These are phyloP conservation scores for Tachina fera DNA, from an alignment of 2,888 invertebrate species.

Conservation along the genomic window DNA sequence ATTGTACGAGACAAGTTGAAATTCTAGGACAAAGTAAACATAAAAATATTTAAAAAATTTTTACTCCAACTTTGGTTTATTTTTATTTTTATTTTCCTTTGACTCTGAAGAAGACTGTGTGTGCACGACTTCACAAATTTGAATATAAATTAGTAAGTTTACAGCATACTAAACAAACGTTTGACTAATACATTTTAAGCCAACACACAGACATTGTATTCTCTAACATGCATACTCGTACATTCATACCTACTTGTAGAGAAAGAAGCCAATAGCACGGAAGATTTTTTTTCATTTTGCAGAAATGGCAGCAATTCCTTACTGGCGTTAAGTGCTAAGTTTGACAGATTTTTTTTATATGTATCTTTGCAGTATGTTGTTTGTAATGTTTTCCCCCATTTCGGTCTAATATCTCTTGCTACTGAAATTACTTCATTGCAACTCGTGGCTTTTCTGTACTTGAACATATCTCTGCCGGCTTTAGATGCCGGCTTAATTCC, in stretches of 20 bases:
- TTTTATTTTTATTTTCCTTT: constrained; percentile 3
- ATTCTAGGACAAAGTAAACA: constrained; percentile 25
- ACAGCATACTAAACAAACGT: constrained; percentile 65
- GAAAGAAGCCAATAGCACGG: not conserved
- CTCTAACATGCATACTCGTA: too few species aligned
- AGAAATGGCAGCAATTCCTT: constrained; percentile 24
- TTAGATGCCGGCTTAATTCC: constrained; percentile 55
- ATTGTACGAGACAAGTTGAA: constrained; percentile 49
- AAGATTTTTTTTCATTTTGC: not conserved
- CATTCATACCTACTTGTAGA: not conserved
- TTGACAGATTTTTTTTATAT: constrained; percentile 27
- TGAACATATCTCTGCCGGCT: constrained; percentile 13
- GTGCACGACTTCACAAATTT: constrained; percentile 70
- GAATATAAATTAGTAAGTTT: constrained; percentile 70
- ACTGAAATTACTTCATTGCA: constrained; percentile 28
- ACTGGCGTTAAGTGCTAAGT: constrained; percentile 48
- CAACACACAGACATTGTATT: constrained; percentile 8
- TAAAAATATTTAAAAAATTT: constrained; percentile 13
- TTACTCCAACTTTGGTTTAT: constrained; percentile 6
- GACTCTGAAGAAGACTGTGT: constrained; percentile 26
- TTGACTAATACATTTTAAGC: constrained; percentile 39
- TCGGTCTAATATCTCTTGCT: constrained; percentile 11
- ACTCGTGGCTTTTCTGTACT: not conserved
- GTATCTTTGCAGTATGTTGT: not conserved
- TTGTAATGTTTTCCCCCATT: constrained; percentile 3